Conservation (phyloP, 2,113 vertebrate genomes). For the Heptranchias perlo region DNA sequence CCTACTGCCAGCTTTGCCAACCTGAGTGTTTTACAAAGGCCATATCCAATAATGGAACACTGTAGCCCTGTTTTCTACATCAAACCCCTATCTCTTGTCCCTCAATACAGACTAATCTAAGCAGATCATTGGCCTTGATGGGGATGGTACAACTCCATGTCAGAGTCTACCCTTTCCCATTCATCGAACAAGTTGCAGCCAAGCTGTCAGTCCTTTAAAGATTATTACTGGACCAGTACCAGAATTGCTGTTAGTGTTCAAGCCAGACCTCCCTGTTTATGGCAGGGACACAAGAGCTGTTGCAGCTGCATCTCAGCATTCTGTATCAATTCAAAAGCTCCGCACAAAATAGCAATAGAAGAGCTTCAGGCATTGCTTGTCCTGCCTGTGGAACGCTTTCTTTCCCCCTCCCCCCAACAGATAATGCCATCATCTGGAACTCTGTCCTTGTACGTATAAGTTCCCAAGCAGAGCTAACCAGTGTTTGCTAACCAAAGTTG, state of each 20-base stretch:
- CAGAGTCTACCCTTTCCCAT: not conserved
- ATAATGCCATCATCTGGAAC: not conserved
- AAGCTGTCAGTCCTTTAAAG: not conserved
- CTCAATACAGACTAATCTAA: not conserved
- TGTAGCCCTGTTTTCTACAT: not conserved
- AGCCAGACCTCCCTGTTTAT: not conserved
- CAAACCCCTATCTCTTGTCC: not conserved
- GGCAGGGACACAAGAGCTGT: not conserved
- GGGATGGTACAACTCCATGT: not conserved
- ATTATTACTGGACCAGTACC: not conserved
- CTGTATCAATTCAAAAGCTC: conserved; percentile 6
- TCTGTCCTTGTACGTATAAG: not conserved
- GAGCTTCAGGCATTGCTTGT: not conserved
- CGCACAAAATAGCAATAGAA: not conserved
- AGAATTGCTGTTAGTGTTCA: not conserved
- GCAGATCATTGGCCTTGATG: not conserved
- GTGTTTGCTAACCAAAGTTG: not conserved
- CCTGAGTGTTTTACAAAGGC: not conserved
- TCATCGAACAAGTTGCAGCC: conserved; percentile 5
- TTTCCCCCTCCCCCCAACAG: not conserved
- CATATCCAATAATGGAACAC: not conserved
- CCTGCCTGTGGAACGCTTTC: not conserved
- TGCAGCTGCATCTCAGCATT: not conserved
- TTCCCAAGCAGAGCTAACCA: not conserved
- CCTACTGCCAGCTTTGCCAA: not conserved